Evolutionary conservation across 92 coral and sea anemone genomes (phyloP).

Genomic region (Meandrina meandrites): DNA sequence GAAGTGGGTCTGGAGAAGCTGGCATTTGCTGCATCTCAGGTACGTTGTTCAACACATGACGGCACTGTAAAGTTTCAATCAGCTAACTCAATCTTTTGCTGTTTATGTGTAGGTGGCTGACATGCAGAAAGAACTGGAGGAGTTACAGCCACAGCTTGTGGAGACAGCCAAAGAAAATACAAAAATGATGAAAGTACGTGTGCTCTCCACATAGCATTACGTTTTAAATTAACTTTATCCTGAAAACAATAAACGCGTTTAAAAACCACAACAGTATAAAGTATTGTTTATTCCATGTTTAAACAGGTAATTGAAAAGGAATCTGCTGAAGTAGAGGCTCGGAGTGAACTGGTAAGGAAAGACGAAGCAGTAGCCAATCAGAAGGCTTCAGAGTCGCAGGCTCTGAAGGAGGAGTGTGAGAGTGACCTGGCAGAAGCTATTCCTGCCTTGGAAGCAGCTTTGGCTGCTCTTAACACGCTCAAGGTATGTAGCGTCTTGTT

Average conservation of each 20-base stretch:
- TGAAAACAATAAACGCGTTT: too few relatives aligned
- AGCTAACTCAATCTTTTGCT: conserved; percentile 1
- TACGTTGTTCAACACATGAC: background rate
- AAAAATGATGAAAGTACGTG: conserved; percentile 89
- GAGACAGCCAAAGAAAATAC: conserved; percentile 95
- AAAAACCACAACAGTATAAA: background rate
- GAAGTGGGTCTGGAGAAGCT: conserved; percentile 98
- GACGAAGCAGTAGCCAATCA: conserved; percentile 98
- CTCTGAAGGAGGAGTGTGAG: conserved; percentile 96
- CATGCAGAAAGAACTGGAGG: conserved; percentile 99
- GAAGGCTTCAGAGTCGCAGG: conserved; percentile 97
- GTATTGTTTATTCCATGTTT: background rate
- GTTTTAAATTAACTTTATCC: too few relatives aligned
- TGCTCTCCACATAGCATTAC: background rate
- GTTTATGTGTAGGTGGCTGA: conserved; percentile 82
- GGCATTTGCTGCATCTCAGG: conserved; percentile 99
- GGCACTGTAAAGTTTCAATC: background rate
- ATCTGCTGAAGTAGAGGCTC: conserved; percentile 93
- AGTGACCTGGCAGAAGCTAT: conserved; percentile 96
- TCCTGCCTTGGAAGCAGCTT: conserved; percentile 99
- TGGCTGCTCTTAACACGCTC: conserved; percentile 96
- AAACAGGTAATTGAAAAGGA: conserved; percentile 92
- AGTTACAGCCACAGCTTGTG: conserved; percentile 94
- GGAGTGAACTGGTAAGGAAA: conserved; percentile 94
- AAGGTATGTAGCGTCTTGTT: conserved; percentile 67